Percentiles rank a stretch among this genome's conserved stretches.
These are phyloP conservation scores for Mylabris phalerata DNA, from an alignment of 1,140 invertebrate species.

Conservation along the genomic window DNA sequence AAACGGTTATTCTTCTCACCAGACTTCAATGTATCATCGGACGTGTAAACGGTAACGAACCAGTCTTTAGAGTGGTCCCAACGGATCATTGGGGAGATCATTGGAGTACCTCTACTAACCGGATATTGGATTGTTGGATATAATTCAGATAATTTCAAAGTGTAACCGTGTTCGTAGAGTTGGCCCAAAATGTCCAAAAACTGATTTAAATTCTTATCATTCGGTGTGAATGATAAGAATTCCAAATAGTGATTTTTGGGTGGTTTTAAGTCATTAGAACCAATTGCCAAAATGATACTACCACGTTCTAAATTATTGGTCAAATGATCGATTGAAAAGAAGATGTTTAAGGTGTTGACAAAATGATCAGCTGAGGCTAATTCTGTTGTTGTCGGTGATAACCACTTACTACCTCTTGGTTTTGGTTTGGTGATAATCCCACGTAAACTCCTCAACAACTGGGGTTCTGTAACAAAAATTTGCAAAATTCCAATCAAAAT, in stretches of 20 bases:
- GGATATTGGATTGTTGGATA: conserved; percentile 49
- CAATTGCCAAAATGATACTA: not conserved
- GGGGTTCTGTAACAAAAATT: too few species aligned
- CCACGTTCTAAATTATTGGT: not conserved
- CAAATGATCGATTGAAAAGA: not conserved
- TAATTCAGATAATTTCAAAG: conserved; percentile 45
- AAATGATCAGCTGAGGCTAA: too few species aligned
- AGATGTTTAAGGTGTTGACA: too few species aligned
- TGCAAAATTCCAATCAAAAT: too few species aligned
- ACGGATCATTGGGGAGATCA: conserved; percentile 49
- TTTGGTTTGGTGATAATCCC: too few species aligned
- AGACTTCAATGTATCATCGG: conserved; percentile 43
- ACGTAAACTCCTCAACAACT: too few species aligned
- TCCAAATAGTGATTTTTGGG: not conserved
- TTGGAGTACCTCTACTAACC: conserved; percentile 53
- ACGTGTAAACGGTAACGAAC: conserved; percentile 27
- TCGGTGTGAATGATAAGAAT: not conserved
- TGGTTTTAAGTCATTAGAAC: not conserved
- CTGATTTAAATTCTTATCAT: not conserved
- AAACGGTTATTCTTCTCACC: conserved; percentile 45
- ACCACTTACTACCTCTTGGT: too few species aligned
- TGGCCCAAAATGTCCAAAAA: conserved; percentile 2
- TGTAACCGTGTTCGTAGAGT: conserved; percentile 47
- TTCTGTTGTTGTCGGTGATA: too few species aligned
- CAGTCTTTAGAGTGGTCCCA: conserved; percentile 55